phyloP scores from a whole-genome alignment of 2,888 invertebrate species.

The Chromoteleia sp. region DNA sequence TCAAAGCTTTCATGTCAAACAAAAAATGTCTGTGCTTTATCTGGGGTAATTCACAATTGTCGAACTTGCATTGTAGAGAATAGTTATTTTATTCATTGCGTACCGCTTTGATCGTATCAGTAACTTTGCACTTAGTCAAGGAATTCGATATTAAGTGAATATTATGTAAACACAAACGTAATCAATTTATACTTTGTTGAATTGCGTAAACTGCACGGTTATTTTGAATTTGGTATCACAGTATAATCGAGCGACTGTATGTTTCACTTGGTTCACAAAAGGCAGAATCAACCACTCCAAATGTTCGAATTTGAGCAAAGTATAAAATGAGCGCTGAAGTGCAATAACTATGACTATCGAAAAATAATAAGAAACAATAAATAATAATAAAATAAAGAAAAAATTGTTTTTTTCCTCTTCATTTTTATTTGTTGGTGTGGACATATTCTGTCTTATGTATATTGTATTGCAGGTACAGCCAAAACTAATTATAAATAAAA shows the following conservation, averaged over 20 bases:
- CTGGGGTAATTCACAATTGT: background rate
- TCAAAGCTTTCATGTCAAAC: background rate
- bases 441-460: constrained; percentile 80
- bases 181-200: constrained; percentile 61
- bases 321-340: constrained; percentile 54
- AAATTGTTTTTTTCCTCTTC: constrained; percentile 24
- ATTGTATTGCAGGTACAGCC: constrained; percentile 84
- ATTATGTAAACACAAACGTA: constrained; percentile 22
- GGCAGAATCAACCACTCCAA: constrained; percentile 68
- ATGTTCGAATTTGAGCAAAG: constrained; percentile 46
- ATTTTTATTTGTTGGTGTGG: constrained; percentile 73
- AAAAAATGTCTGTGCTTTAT: constrained; percentile 20
- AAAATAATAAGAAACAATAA: background rate
- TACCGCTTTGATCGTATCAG: constrained; percentile 22
- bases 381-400: constrained; percentile 1
- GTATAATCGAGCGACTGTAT: constrained; percentile 2
- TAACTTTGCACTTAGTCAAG: constrained; percentile 11
- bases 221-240: constrained; percentile 41
- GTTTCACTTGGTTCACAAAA: constrained; percentile 46
- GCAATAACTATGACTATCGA: background rate
- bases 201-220: constrained; percentile 40
- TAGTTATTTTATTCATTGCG: constrained; percentile 4
- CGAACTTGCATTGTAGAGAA: constrained; percentile 10
- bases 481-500: constrained; percentile 83
- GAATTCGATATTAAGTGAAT: background rate